These are phyloP conservation scores for Gymnoscelis rufifasciata DNA, from an alignment of 2,888 invertebrate species.

Conservation along the genomic window DNA sequence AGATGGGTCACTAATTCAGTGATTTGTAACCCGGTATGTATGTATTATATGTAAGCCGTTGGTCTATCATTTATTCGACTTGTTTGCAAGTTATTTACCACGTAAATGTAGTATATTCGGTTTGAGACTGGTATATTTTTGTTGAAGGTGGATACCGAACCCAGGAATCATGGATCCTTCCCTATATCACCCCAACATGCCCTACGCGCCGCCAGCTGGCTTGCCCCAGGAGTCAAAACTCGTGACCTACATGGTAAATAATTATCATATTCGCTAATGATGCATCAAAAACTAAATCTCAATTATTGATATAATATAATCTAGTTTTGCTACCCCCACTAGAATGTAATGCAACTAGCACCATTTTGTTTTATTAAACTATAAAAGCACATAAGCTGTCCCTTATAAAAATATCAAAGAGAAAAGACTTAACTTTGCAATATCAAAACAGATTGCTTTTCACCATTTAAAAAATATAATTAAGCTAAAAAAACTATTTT, in stretches of 20 bases:
- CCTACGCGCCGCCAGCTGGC: conserved; percentile 83
- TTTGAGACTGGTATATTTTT: neutral
- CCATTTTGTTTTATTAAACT: too few species aligned
- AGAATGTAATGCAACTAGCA: too few species aligned
- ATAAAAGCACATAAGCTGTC: too few species aligned
- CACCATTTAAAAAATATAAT: too few species aligned
- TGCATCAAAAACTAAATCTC: neutral
- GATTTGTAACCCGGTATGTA: conserved; percentile 13
- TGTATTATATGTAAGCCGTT: neutral
- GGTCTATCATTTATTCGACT: too few species aligned
- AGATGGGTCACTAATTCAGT: conserved; percentile 15
- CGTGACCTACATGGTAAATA: conserved; percentile 88
- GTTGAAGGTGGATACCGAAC: conserved; percentile 33
- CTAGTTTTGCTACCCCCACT: too few species aligned
- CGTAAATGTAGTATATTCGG: too few species aligned
- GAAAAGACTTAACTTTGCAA: too few species aligned
- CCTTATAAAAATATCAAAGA: too few species aligned
- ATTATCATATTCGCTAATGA: neutral
- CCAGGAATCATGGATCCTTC: conserved; percentile 84
- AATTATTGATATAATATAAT: neutral
- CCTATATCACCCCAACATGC: conserved; percentile 80
- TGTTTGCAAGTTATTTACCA: too few species aligned
- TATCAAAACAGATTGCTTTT: too few species aligned
- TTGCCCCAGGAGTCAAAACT: conserved; percentile 91
- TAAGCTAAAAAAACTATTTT: too few species aligned